phyloP scores from a whole-genome alignment of 2,888 invertebrate species.

The Protula sp. region DNA sequence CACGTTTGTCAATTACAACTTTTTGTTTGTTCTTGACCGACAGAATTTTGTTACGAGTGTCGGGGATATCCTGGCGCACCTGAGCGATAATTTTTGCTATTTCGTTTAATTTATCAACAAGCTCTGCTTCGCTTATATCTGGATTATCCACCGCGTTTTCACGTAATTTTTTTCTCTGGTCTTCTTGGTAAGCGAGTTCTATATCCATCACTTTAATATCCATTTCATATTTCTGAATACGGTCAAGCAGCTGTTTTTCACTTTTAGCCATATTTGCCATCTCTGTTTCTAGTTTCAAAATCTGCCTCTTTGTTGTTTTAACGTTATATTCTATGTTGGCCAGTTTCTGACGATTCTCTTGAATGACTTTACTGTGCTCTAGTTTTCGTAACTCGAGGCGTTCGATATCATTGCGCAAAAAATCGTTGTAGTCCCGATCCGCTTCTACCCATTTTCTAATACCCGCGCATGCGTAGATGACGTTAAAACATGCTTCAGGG shows the following conservation, averaged over 20 bases:
- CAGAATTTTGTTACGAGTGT: neutral
- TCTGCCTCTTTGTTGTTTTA: too few relatives aligned
- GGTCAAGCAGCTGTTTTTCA: neutral
- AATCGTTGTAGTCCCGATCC: slow-evolving; percentile 38
- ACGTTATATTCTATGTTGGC: too few relatives aligned
- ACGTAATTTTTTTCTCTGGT: neutral
- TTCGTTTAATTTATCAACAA: too few relatives aligned
- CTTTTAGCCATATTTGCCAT: neutral
- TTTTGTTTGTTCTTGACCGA: neutral
- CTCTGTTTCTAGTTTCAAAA: too few relatives aligned
- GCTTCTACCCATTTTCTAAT: slow-evolving; percentile 38
- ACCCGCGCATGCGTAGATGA: slow-evolving; percentile 32
- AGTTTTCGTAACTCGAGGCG: slow-evolving; percentile 30
- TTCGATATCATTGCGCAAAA: slow-evolving; percentile 34
- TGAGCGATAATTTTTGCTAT: neutral
- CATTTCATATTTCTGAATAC: neutral
- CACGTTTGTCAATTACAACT: neutral
- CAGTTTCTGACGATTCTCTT: too few relatives aligned
- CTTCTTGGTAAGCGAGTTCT: neutral
- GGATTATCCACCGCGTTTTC: neutral
- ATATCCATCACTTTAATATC: neutral
- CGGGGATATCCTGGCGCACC: neutral
- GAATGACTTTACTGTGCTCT: too few relatives aligned
- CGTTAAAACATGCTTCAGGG: slow-evolving; percentile 38
- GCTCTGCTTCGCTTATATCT: neutral